phyloP scores from a whole-genome alignment of 1,140 invertebrate genomes.

The Globodera rostochiensis region DNA sequence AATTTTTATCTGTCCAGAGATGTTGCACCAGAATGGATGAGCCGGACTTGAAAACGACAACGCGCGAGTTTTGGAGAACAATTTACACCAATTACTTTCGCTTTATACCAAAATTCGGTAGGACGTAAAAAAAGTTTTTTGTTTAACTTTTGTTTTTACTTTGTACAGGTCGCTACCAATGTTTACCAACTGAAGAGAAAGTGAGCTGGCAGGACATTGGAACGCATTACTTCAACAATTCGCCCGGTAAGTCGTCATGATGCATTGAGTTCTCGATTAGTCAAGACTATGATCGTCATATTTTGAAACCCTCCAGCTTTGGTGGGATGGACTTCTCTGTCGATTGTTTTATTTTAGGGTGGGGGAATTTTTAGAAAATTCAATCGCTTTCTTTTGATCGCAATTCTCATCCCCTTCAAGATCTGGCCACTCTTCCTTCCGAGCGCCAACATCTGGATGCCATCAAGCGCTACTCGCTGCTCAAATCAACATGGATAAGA shows the following conservation, averaged over 20 bases:
- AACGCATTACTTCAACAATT: conserved; percentile 2
- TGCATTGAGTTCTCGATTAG: neutral
- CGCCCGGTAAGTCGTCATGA: neutral
- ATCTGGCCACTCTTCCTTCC: conserved; percentile 5
- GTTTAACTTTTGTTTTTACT: neutral
- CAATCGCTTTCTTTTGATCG: neutral
- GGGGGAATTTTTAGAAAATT: no score
- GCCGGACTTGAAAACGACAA: neutral
- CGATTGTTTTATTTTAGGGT: neutral
- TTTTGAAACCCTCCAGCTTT: neutral
- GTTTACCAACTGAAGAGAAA: neutral
- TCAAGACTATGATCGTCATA: no score
- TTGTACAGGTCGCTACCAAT: neutral
- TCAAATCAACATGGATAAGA: conserved; percentile 15
- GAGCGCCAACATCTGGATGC: conserved; percentile 13
- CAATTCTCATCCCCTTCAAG: neutral
- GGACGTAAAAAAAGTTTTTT: no score
- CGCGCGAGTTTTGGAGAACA: conserved; percentile 11
- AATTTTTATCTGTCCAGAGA: neutral
- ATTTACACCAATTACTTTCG: conserved; percentile 26
- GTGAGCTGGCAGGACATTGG: neutral
- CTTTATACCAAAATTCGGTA: neutral
- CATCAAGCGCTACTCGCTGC: conserved; percentile 2
- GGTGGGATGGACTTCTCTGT: neutral
- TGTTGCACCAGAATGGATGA: conserved; percentile 20